phyloP scores from a whole-genome alignment of 30 jellyfish, hydroid and myxozoan species.

The Pelagia noctiluca region DNA sequence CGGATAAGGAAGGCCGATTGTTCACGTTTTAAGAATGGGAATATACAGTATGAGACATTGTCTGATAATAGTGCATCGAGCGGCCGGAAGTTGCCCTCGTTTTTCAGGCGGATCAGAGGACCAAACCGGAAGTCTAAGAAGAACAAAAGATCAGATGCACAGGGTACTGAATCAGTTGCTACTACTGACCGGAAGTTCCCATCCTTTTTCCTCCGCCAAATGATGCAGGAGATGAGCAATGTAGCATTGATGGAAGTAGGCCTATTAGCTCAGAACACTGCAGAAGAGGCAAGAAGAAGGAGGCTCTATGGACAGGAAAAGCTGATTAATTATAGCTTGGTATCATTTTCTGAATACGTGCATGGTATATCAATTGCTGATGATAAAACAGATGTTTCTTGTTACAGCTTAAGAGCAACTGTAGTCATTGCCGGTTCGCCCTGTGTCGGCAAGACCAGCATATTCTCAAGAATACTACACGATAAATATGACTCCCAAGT shows the following conservation, averaged over 20 bases:
- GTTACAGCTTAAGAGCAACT: background rate
- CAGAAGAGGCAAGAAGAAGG: background rate
- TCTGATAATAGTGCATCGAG: no score
- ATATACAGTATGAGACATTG: no score
- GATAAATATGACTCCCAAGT: background rate
- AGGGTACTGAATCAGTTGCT: background rate
- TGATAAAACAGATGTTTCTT: background rate
- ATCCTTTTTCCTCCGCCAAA: background rate
- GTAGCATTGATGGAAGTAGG: slow-evolving; percentile 36
- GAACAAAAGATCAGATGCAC: background rate
- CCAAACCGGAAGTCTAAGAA: background rate
- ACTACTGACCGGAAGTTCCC: slow-evolving; percentile 1
- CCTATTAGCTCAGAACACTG: slow-evolving; percentile 14
- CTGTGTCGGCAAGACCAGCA: slow-evolving; percentile 30
- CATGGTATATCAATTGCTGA: slow-evolving; percentile 35
- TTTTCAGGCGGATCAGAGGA: no score
- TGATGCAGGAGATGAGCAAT: background rate
- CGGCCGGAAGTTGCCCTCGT: no score
- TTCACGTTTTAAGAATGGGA: no score
- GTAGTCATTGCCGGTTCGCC: slow-evolving; percentile 28
- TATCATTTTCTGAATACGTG: background rate
- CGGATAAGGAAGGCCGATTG: background rate
- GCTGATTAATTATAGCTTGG: background rate
- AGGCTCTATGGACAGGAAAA: background rate
- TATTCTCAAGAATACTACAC: slow-evolving; percentile 13